Conservation (phyloP, 2,113 vertebrate genomes). For the Nothocercus julius region DNA sequence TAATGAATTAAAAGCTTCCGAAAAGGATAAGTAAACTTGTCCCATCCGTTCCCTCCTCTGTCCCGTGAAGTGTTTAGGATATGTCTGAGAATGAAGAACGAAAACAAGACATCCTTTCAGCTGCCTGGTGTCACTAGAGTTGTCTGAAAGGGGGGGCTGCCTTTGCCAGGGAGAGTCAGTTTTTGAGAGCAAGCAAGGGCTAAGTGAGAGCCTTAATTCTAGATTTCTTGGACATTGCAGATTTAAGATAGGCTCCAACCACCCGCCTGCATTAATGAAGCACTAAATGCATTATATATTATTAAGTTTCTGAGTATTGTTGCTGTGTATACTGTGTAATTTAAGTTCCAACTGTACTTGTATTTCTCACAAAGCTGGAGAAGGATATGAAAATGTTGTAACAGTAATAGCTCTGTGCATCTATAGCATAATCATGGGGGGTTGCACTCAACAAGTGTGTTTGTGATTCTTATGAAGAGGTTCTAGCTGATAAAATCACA, state of each 20-base stretch:
- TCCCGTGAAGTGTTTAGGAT: neutral
- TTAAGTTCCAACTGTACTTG: neutral
- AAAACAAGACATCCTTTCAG: neutral
- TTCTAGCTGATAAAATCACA: neutral
- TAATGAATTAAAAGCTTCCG: neutral
- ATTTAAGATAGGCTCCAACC: neutral
- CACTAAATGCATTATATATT: neutral
- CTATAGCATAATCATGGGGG: neutral
- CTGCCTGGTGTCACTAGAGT: neutral
- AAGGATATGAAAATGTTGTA: neutral
- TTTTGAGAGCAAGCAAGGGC: neutral
- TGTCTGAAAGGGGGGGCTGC: neutral
- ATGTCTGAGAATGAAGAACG: neutral
- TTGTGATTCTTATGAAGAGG: neutral
- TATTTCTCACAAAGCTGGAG: neutral
- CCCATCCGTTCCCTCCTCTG: neutral
- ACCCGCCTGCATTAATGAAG: neutral
- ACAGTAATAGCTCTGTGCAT: neutral
- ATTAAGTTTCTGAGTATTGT: constrained; percentile 6
- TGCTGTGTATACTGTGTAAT: neutral
- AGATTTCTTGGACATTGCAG: neutral
- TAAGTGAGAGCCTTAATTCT: neutral
- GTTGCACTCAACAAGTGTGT: neutral
- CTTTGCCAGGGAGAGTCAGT: neutral
- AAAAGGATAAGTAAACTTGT: neutral